phyloP scores from a whole-genome alignment of 2,797 vertebrate species.

The Melanotaenia boesemani region DNA sequence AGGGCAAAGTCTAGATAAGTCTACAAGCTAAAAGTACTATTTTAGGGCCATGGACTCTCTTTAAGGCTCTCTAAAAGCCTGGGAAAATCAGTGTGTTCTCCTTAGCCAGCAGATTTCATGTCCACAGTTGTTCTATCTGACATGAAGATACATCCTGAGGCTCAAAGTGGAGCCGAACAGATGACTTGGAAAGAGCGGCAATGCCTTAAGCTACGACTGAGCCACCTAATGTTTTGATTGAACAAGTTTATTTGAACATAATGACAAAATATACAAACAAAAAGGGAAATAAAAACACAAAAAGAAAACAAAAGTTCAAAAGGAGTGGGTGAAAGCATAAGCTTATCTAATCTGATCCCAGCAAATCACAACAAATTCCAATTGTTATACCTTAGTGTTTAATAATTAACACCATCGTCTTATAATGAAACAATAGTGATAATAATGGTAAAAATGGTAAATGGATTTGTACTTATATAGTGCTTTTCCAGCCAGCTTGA shows the following conservation, averaged over 20 bases:
- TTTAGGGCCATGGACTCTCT: constrained; percentile 27
- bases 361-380: not conserved
- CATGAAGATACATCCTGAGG: constrained; percentile 30
- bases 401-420: too few relatives aligned
- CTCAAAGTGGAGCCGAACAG: constrained; percentile 41
- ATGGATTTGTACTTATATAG: too few relatives aligned
- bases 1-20: constrained; percentile 37
- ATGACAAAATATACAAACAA: not conserved
- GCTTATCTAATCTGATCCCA: not conserved
- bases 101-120: constrained; percentile 43
- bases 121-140: constrained; percentile 24
- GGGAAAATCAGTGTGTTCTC: constrained; percentile 33
- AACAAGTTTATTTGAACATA: not conserved
- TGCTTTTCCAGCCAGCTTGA: too few relatives aligned
- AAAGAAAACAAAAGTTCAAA: too few relatives aligned
- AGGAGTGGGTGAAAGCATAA: not conserved
- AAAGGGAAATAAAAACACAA: not conserved
- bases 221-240: constrained; percentile 39
- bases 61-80: constrained; percentile 36
- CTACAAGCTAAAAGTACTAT: constrained; percentile 26
- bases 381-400: not conserved
- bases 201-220: constrained; percentile 62
- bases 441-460: too few relatives aligned
- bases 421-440: too few relatives aligned
- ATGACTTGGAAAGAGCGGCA: constrained; percentile 41